Percentiles rank a stretch among this genome's conserved stretches.
Conservation (phyloP, 2,797 vertebrate species). For the Carcharodon carcharias region DNA sequence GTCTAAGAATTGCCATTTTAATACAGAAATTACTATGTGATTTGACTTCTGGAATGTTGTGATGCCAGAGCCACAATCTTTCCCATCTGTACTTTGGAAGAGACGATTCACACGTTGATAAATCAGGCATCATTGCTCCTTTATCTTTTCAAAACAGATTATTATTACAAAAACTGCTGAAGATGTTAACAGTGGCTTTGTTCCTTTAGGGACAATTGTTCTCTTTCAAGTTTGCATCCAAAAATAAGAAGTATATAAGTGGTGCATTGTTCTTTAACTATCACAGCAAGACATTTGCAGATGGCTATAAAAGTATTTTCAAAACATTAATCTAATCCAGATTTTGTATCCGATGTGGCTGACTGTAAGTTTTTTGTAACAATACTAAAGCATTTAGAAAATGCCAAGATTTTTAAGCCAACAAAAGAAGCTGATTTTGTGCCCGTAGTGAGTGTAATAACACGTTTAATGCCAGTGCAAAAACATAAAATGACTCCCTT, state of each 20-base stretch:
- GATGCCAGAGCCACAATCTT: background rate
- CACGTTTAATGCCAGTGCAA: background rate
- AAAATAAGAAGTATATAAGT: background rate
- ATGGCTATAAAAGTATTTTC: background rate
- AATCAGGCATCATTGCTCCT: background rate
- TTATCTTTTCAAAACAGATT: background rate
- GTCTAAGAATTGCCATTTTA: background rate
- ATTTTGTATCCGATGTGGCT: background rate
- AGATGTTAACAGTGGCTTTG: background rate
- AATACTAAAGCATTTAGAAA: background rate
- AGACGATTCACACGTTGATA: background rate
- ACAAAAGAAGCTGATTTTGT: background rate
- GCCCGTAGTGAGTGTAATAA: background rate
- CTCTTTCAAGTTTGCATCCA: background rate
- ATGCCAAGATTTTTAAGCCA: background rate
- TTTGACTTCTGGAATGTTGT: background rate
- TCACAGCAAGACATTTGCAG: slow-evolving; percentile 14
- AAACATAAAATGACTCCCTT: background rate
- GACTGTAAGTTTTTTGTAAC: background rate
- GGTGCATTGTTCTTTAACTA: background rate
- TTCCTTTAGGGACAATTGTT: background rate
- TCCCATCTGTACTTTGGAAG: background rate
- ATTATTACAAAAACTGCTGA: background rate
- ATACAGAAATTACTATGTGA: background rate
- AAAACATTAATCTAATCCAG: background rate